A percentile compares a stretch with the other conserved stretches of the same genome.
Evolutionary conservation across 2,113 vertebrate species (phyloP).

Genomic region (Leucopsar rothschildi): DNA sequence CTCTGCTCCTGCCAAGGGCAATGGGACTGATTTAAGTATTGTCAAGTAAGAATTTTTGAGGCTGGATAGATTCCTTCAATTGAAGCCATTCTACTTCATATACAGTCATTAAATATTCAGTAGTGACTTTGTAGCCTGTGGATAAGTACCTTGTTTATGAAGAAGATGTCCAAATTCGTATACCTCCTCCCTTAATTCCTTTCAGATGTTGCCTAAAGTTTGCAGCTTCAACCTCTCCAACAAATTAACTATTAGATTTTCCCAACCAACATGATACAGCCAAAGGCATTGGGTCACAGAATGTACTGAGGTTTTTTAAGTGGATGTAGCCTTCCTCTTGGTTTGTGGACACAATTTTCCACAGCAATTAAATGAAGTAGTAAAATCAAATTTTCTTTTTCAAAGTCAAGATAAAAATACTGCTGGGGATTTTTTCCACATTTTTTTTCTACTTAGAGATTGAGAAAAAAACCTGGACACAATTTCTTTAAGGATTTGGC

Average conservation of each 20-base stretch:
- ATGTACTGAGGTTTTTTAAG: neutral
- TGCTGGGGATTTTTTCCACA: fast-evolving
- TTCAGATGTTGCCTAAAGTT: neutral
- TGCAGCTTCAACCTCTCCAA: neutral
- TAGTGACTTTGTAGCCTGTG: neutral
- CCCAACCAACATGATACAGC: neutral
- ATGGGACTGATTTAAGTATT: neutral
- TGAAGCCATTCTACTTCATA: neutral
- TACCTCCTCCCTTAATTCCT: neutral
- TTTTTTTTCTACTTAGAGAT: neutral
- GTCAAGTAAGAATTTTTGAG: neutral
- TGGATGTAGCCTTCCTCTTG: neutral
- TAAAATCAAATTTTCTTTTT: neutral
- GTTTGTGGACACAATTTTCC: neutral
- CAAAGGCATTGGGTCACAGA: neutral
- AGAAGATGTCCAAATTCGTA: neutral
- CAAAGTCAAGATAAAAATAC: neutral
- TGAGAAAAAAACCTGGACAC: neutral
- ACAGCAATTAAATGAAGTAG: neutral
- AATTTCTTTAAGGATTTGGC: neutral
- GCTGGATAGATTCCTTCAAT: neutral
- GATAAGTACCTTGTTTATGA: neutral
- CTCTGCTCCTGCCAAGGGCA: neutral
- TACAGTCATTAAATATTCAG: neutral
- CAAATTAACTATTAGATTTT: neutral